phyloP scores from a whole-genome alignment of 1,140 invertebrate species.

The Bombus confusus region DNA sequence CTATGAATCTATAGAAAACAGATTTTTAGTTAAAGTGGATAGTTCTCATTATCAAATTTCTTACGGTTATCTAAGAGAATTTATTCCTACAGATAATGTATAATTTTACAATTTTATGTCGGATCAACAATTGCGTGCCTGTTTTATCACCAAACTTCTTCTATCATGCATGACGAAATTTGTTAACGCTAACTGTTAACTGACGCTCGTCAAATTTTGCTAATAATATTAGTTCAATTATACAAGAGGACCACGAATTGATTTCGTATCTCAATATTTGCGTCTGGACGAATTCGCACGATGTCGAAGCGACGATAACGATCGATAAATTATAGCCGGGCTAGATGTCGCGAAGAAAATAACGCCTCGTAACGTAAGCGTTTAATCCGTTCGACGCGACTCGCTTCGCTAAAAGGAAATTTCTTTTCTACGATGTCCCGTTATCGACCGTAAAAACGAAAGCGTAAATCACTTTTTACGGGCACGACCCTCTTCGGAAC shows the following conservation, averaged over 20 bases:
- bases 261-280: neutral
- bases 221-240: neutral
- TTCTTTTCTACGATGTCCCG: neutral
- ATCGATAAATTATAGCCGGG: slow-evolving; percentile 16
- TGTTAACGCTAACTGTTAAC: neutral
- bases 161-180: neutral
- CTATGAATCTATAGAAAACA: too few species aligned
- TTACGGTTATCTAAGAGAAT: neutral
- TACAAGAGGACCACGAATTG: neutral
- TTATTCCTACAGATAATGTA: neutral
- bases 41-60: too few species aligned
- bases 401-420: neutral
- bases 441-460: slow-evolving; percentile 1
- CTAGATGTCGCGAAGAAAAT: neutral
- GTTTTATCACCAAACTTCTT: neutral
- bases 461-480: slow-evolving; percentile 11
- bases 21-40: too few species aligned
- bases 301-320: slow-evolving; percentile 8
- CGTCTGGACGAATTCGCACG: neutral
- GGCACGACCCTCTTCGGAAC: neutral
- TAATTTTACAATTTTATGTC: too few species aligned
- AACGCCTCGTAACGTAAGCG: neutral
- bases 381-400: neutral
- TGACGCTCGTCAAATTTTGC: neutral
- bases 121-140: too few species aligned